Evolutionary conservation across 2,113 vertebrate species (phyloP).

Genomic region (Epinephelus cyanopodus): DNA sequence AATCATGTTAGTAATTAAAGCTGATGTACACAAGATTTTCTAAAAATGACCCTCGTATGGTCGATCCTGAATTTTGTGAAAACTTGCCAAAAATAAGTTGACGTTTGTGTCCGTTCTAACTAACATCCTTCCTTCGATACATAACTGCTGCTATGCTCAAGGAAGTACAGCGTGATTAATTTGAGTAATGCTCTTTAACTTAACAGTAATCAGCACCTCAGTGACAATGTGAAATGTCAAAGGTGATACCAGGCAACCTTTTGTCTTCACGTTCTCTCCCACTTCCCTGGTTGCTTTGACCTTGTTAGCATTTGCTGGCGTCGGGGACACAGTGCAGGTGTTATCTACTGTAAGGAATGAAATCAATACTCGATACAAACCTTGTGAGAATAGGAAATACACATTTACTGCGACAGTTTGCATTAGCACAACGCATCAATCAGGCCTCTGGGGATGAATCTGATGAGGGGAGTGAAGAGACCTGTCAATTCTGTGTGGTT

Average conservation of each 20-base stretch:
- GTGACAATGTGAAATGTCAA: constrained; percentile 48
- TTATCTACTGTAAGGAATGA: constrained; percentile 57
- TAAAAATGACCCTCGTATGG: not conserved
- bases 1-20: not conserved
- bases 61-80: not conserved
- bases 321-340: constrained; percentile 23
- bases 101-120: not conserved
- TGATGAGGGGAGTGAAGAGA: constrained; percentile 17
- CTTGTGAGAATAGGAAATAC: constrained; percentile 42
- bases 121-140: not conserved
- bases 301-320: constrained; percentile 48
- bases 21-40: not conserved
- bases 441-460: constrained; percentile 23
- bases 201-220: constrained; percentile 28
- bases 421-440: constrained; percentile 34
- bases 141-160: constrained; percentile 2
- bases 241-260: constrained; percentile 40
- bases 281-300: constrained; percentile 42
- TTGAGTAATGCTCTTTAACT: constrained; percentile 31
- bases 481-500: constrained; percentile 3
- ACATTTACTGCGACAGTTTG: constrained; percentile 33
- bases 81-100: not conserved
- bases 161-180: not conserved
- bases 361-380: constrained; percentile 63
- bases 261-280: constrained; percentile 14